These are phyloP conservation scores for Octomys mimax DNA, from an alignment of 2,797 vertebrate species.

Conservation along the genomic window DNA sequence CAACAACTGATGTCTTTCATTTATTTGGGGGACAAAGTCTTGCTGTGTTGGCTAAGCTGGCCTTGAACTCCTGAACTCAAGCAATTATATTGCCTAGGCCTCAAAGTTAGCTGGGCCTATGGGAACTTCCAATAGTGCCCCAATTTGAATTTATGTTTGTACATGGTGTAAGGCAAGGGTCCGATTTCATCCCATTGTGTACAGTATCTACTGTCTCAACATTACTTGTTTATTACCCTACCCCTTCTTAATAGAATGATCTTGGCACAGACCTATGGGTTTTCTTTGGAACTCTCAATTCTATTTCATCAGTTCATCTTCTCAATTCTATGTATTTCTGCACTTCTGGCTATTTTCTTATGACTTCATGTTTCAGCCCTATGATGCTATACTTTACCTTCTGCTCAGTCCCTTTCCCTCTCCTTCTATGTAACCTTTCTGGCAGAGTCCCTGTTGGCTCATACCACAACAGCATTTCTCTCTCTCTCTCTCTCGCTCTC, in stretches of 20 bases:
- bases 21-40: too few species aligned
- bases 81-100: neutral
- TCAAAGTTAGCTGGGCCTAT: neutral
- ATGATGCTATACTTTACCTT: neutral
- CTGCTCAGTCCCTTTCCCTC: neutral
- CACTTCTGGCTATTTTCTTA: neutral
- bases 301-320: neutral
- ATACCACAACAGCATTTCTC: neutral
- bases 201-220: neutral
- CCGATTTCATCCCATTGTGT: neutral
- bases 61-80: neutral
- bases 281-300: conserved; percentile 11
- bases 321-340: neutral
- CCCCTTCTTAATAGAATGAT: neutral
- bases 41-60: too few species aligned
- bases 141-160: neutral
- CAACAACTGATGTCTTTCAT: too few species aligned
- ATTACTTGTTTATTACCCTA: neutral
- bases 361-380: neutral
- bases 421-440: neutral
- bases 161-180: neutral
- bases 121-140: neutral
- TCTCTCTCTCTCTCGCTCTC: neutral
- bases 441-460: neutral
- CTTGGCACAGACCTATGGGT: neutral